These are phyloP conservation scores for Tapera naevia DNA, from an alignment of 2,797 vertebrate genomes.

Conservation along the genomic window DNA sequence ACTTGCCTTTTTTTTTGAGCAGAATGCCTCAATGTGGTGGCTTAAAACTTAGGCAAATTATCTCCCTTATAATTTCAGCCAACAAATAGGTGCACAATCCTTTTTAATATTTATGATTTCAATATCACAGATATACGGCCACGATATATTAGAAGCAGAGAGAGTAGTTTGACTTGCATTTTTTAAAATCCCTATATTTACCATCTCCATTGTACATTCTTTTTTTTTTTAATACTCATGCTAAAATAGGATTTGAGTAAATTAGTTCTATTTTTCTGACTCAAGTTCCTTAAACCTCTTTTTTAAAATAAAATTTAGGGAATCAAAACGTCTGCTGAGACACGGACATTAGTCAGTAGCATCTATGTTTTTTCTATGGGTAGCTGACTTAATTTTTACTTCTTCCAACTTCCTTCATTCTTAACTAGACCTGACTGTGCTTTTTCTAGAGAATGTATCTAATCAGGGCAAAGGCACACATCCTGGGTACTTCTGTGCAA, in stretches of 20 bases:
- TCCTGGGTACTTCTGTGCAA: not conserved
- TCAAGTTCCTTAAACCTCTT: not conserved
- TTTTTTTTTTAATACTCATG: not conserved
- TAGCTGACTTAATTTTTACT: slow-evolving; percentile 30
- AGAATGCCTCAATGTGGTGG: not conserved
- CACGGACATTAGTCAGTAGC: not conserved
- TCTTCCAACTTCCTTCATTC: not conserved
- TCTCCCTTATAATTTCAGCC: not conserved
- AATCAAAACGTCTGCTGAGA: not conserved
- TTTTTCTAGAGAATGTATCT: not conserved
- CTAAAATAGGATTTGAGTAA: not conserved
- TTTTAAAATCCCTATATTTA: not conserved
- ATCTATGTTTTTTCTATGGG: slow-evolving; percentile 15
- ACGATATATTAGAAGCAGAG: not conserved
- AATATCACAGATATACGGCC: not conserved
- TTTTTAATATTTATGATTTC: not conserved
- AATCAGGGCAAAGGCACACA: not conserved
- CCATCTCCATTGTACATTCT: not conserved
- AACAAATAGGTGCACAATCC: not conserved
- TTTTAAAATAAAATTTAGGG: not conserved
- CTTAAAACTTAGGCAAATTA: not conserved
- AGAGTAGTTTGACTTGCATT: not conserved
- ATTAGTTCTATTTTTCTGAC: not conserved
- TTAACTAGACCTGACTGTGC: not conserved
- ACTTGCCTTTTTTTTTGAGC: not conserved